Percentiles rank a stretch among this genome's conserved stretches.
Conservation (phyloP, 2,113 vertebrate species). For the Ploceus nigricollis region DNA sequence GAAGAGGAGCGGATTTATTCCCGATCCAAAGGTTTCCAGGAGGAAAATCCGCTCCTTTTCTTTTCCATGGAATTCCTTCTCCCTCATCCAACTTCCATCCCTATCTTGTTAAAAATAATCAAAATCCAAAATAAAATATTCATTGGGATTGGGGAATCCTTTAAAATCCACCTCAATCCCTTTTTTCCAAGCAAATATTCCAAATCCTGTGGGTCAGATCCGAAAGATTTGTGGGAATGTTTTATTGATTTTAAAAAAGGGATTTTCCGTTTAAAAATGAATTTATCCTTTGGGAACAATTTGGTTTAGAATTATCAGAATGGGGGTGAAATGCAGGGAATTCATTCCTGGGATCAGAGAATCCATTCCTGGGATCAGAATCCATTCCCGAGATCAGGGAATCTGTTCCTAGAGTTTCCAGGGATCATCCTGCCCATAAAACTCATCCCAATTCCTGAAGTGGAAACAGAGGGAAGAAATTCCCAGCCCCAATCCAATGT, state of each 20-base stretch:
- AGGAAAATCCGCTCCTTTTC: fast-evolving
- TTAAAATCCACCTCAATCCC: neutral
- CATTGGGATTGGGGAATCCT: neutral
- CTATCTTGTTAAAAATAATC: neutral
- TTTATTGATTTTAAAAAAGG: neutral
- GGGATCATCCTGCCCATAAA: neutral
- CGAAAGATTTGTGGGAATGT: fast-evolving
- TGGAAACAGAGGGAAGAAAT: neutral
- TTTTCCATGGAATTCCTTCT: neutral
- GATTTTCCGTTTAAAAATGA: neutral
- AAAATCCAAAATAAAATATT: neutral
- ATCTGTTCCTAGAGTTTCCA: neutral
- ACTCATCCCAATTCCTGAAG: neutral
- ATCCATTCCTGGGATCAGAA: neutral
- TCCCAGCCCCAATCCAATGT: fast-evolving
- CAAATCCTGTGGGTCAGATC: too few species aligned
- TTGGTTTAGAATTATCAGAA: too few species aligned
- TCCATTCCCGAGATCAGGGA: neutral
- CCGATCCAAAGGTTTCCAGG: neutral
- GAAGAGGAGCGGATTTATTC: neutral
- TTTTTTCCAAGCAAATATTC: neutral
- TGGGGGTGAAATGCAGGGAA: neutral
- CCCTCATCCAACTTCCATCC: neutral
- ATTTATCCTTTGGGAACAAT: neutral
- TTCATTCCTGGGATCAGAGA: neutral